Conservation (phyloP, 2,113 vertebrate genomes). For the Rhabdornis inornatus region DNA sequence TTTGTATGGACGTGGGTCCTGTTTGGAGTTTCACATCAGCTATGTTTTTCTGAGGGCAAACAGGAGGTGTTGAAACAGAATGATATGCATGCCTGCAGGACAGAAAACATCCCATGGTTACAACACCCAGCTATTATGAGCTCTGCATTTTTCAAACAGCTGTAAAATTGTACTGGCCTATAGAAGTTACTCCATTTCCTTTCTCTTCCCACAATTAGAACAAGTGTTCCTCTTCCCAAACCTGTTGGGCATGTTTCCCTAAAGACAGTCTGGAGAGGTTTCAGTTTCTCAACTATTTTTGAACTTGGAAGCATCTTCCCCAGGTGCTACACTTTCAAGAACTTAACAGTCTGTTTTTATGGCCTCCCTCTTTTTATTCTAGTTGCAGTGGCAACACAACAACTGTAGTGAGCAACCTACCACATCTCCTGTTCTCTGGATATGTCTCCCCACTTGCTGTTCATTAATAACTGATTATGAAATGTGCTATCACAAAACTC, state of each 20-base stretch:
- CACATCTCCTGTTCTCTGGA: neutral
- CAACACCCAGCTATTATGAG: neutral
- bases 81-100: constrained; percentile 87
- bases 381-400: neutral
- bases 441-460: neutral
- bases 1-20: constrained; percentile 71
- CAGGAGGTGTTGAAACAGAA: constrained; percentile 80
- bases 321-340: neutral
- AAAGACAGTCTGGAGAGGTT: neutral
- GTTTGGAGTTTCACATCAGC: constrained; percentile 84
- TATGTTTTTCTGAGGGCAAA: constrained; percentile 79
- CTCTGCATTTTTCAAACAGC: neutral
- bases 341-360: neutral
- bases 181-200: neutral
- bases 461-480: neutral
- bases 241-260: neutral
- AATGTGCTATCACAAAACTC: neutral
- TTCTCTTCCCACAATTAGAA: neutral
- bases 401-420: neutral
- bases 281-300: neutral
- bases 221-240: neutral
- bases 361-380: neutral
- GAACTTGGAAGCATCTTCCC: neutral
- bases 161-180: neutral
- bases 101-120: constrained; percentile 20